Base-by-base conservation (phyloP, 2,797 vertebrate species). In the Austrolebias charrua region DNA sequence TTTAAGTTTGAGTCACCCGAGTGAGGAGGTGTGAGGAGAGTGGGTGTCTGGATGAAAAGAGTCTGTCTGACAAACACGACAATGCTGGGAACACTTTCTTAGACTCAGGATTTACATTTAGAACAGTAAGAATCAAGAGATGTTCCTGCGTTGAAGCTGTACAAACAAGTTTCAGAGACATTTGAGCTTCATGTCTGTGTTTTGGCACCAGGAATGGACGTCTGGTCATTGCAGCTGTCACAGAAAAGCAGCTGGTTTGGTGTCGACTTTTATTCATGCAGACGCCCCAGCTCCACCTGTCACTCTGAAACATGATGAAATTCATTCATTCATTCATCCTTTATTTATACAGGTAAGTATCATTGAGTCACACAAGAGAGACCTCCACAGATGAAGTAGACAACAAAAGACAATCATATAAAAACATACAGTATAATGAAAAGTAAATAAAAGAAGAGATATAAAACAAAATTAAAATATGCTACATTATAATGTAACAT, bases 11-110 rank as follows among this genome's bases (percentile, higher is more conserved):
- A 91, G 79, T 92, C 89, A 70, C 44, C 6, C 58, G 63, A 76
- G 74, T 43, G 71, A 83, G 75, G 88, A 90, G 87, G 82, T 89
- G 88, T 20, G 63, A 84, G 72, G 76, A 79, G 83, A 77, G 81
- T 82, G 77, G 76, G 81, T 73, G 86, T 88, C 56, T 88, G 53
- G 77, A 60, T 66, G 81, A 64, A 85, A 79, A 38, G 82, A 83
- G 75, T 51, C 76, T 76, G 83, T 85, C 86, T 85, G 80, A 81
- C 86, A 85, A 69, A 60, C 35, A 10, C 53, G 50, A 20, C 62
- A 40, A 53, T 16, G 59, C 33, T 47, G 33, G 5, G 5, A 49
- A 13, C 43, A 24, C 33, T 46, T 46, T 46, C 44, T 47, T 20
- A 4, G 8, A 11, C 9, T 19, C 18, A 64, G 19, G 19, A 8